Base-by-base conservation (phyloP, 1,140 invertebrate species). In the Apolygus lucorum region DNA sequence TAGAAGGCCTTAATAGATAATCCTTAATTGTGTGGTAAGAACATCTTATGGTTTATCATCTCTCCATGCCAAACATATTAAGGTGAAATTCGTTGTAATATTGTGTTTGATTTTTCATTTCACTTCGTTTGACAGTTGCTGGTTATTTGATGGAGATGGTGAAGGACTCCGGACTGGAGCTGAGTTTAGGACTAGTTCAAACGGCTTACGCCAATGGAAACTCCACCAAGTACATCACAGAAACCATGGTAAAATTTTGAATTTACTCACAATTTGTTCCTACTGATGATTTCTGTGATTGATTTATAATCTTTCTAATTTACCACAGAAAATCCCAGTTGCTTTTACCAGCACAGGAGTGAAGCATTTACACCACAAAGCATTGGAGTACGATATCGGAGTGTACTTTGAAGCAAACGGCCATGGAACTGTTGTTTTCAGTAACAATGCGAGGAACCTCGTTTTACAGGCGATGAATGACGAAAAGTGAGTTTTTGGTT, bases 351-450 rank as follows among this genome's bases (percentile, higher is more conserved):
- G 90, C 63, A 99, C 98, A 14, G 98, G 98, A n/a, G 95, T 99
- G 0, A 99, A 99, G 79, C 86, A 99, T 82, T 81, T 99, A n/a
- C 96, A 99, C 78, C 90, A 92, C 74, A 89, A 89, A 78, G 96
- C 97, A 0, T 74, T 86, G 28, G 84, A 93, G 68, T 98, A 88
- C 82, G 96, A 99, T 77, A 89, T 99, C 76, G 97, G 96, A 1
- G 85, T 99, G 17, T 99, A 99, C 80, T 99, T 99, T 82, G 98
- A 99, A 82, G 96, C 98, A 0, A 99, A 99, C 82, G 98, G 98
- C 0, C 98, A 99, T 82, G 98, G 98, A 11, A 99, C 97, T 1
- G 90, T 93, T 8, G 77, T 93, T 0, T 92, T 93, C 68, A 93
- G 88, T 74, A 77, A 85, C 1, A 78, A 81, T 28, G 86, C 89